Evolutionary conservation across 1,140 invertebrate genomes (phyloP).

Genomic region (Scaptomyza hsui): DNA sequence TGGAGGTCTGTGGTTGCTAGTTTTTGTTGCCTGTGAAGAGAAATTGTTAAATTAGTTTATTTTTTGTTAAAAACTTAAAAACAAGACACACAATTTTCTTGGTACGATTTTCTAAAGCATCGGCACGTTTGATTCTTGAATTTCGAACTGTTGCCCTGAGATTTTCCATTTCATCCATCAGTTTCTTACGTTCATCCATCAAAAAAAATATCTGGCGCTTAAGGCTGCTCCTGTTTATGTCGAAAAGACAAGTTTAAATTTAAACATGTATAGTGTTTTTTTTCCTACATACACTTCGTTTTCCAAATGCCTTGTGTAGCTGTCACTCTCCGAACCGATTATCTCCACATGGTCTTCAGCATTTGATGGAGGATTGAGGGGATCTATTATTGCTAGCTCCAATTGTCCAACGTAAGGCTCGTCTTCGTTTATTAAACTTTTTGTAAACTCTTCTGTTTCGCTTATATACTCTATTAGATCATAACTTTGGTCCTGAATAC

Average conservation of each 20-base stretch:
- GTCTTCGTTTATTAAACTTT: not conserved
- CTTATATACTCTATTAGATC: constrained; percentile 37
- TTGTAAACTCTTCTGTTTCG: constrained; percentile 11
- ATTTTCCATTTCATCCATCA: constrained; percentile 29
- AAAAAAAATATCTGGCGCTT: constrained; percentile 44
- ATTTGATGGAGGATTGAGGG: constrained; percentile 11
- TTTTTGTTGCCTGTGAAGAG: constrained; percentile 1
- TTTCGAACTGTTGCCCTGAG: constrained; percentile 24
- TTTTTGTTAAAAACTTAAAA: not conserved
- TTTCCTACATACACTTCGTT: constrained; percentile 44
- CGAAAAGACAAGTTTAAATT: not conserved
- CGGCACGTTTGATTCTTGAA: not conserved
- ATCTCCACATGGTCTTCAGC: constrained; percentile 41
- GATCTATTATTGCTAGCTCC: constrained; percentile 31
- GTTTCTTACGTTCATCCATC: constrained; percentile 40
- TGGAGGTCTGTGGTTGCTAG: not conserved
- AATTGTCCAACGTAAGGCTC: not conserved
- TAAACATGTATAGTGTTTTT: not conserved
- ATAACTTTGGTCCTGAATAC: not conserved
- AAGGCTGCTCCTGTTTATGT: constrained; percentile 29
- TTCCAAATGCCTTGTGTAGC: constrained; percentile 46
- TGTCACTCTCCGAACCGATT: constrained; percentile 16
- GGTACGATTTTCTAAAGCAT: not conserved
- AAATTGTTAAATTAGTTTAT: not conserved
- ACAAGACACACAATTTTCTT: constrained; percentile 5